Evolutionary conservation across 2,888 invertebrate species (phyloP), one percentile per base, ranked within the genome.

Genomic region (Anthrax anthrax): DNA sequence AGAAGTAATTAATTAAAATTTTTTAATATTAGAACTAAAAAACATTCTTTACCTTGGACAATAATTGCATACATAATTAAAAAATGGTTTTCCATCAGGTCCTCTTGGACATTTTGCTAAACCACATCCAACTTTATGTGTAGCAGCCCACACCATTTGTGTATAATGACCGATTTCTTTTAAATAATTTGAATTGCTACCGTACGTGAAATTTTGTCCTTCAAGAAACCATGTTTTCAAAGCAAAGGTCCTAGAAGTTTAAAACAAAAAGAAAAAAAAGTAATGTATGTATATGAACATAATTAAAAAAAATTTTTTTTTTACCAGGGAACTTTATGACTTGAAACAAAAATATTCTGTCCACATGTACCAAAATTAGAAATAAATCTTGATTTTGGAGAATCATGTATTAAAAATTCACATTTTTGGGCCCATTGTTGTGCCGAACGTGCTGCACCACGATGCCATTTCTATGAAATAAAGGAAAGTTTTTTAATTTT

Each of bases 41-140:
- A 32, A 32, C n/a, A n/a, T n/a, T n/a, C n/a, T n/a, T n/a, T 72
- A 85, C 86, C 77, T 79, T 18, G 87, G 87, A 59, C 86, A 86
- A 63, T 87, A 87, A 69, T 86, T 84, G 65, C 87, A 87, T 27
- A 87, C 80, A 62, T 86, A 87, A 64, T 81, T 84, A 67, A 77
- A 86, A 65, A 80, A 87, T 16, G 68, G 75, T 69, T 65, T 68
- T 49, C 72, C 76, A 67, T 72, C 72, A 14, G 72, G 76, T 29
- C 77, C 78, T 13, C 74, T 74, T 19, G 65, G 64, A 60, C 87
- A 87, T 58, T 77, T 74, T 18, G 81, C 74, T 54, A 84, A 70
- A 0, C 85, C 84, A 57, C 86, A 86, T 36, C 86, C 85, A 16
- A 86, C 76, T 60, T 80, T 77, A 61, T 84, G 84, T 18, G 77